Percentiles rank a stretch among this genome's conserved stretches.
These are phyloP conservation scores for Capromys pilorides DNA, from an alignment of 2,797 vertebrate genomes.

Conservation along the genomic window DNA sequence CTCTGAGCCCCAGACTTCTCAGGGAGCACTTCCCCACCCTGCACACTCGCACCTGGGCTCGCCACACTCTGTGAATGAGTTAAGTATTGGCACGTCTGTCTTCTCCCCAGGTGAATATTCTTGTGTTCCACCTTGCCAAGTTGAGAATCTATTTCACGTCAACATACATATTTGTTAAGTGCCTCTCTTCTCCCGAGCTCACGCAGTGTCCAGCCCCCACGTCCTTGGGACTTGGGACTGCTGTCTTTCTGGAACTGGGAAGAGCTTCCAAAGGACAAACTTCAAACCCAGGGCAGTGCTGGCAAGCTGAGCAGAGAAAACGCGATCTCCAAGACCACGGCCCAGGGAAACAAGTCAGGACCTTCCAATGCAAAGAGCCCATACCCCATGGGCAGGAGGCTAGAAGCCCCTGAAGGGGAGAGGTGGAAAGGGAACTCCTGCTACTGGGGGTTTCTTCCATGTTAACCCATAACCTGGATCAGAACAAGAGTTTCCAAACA, in stretches of 20 bases:
- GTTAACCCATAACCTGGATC: not conserved
- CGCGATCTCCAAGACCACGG: not conserved
- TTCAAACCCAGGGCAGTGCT: not conserved
- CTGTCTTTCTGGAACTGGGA: not conserved
- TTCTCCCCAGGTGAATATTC: not conserved
- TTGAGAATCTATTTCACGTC: not conserved
- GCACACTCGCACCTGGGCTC: not conserved
- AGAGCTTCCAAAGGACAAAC: not conserved
- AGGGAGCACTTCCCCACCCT: not conserved
- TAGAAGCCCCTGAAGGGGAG: not conserved
- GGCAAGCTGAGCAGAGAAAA: not conserved
- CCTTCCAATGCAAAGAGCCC: not conserved
- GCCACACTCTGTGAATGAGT: not conserved
- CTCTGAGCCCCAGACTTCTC: not conserved
- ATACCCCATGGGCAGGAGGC: not conserved
- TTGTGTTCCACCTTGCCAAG: not conserved
- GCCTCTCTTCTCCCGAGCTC: not conserved
- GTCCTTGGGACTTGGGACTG: not conserved
- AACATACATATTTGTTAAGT: not conserved
- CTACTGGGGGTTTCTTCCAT: not conserved
- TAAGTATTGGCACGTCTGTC: not conserved
- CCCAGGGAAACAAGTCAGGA: not conserved
- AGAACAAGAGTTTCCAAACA: constrained; percentile 23
- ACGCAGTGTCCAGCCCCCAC: not conserved
- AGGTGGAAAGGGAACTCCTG: not conserved